Evolutionary conservation across 2,113 vertebrate genomes (phyloP).

Genomic region (Murina feae): DNA sequence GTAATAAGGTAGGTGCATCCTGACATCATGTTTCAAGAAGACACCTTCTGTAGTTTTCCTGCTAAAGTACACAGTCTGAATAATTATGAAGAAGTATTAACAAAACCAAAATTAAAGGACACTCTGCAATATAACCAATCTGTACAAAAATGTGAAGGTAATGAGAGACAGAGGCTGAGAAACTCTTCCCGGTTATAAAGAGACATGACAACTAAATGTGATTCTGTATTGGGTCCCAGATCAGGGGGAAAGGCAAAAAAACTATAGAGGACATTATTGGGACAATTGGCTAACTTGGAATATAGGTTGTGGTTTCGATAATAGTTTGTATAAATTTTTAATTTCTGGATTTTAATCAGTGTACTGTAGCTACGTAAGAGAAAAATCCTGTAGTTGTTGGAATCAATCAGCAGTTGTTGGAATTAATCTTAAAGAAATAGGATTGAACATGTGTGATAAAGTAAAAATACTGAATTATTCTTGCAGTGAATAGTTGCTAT

Average conservation of each 20-base stretch:
- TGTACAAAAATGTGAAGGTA: background rate
- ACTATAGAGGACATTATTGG: background rate
- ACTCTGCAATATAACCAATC: background rate
- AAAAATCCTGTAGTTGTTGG: background rate
- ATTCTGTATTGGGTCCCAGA: background rate
- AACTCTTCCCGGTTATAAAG: background rate
- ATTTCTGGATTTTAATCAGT: conserved; percentile 22
- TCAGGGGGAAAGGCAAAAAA: background rate
- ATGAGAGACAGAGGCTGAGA: background rate
- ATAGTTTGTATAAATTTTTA: background rate
- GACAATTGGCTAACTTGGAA: background rate
- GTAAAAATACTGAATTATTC: conserved; percentile 6
- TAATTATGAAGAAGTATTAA: background rate
- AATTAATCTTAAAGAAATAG: background rate
- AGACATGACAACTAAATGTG: background rate
- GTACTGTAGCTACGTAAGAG: background rate
- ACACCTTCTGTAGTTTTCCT: background rate
- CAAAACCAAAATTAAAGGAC: background rate
- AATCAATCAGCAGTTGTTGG: background rate
- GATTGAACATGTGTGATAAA: background rate
- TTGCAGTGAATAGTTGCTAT: background rate
- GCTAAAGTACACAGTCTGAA: background rate
- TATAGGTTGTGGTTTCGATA: background rate
- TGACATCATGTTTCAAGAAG: background rate
- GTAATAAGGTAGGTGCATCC: background rate